Conservation (phyloP, 2,797 vertebrate genomes). For the Micropoecilia bifurca region DNA sequence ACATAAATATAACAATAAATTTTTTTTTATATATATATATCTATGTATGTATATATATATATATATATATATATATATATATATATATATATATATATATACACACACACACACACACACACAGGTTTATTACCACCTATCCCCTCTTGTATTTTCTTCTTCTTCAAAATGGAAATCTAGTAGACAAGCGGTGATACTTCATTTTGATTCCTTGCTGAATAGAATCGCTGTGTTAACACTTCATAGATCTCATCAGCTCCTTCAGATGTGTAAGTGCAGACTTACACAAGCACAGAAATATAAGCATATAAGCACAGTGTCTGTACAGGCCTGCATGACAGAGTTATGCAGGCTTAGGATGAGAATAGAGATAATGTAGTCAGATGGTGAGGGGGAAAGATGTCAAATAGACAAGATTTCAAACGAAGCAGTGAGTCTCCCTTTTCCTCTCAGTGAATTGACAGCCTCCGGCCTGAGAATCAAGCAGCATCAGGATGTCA, state of each 20-base stretch:
- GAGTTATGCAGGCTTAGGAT: slow-evolving; percentile 68
- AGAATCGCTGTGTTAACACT: slow-evolving; percentile 45
- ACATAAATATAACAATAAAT: too few relatives aligned
- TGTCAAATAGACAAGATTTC: slow-evolving; percentile 79
- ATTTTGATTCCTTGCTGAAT: slow-evolving; percentile 49
- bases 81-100: too few relatives aligned
- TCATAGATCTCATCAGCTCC: slow-evolving; percentile 23
- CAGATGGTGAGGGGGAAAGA: slow-evolving; percentile 61
- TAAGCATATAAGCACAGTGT: slow-evolving; percentile 31
- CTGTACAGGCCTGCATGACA: slow-evolving; percentile 54
- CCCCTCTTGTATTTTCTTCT: slow-evolving; percentile 21
- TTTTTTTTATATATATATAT: too few relatives aligned
- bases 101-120: slow-evolving; percentile 59
- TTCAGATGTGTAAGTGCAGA: slow-evolving; percentile 16
- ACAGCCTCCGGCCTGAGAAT: slow-evolving; percentile 75
- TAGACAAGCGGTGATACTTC: slow-evolving; percentile 33
- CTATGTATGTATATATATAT: too few relatives aligned
- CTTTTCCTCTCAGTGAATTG: slow-evolving; percentile 57
- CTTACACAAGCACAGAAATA: slow-evolving; percentile 24
- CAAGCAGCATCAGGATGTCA: slow-evolving; percentile 74
- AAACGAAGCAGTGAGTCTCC: slow-evolving; percentile 64
- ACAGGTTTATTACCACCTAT: slow-evolving; percentile 49
- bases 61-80: background rate
- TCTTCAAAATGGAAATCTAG: slow-evolving; percentile 33
- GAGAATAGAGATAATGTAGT: slow-evolving; percentile 69